These are phyloP conservation scores for Apeira syringaria DNA, from an alignment of 2,888 invertebrate genomes.

Conservation along the genomic window DNA sequence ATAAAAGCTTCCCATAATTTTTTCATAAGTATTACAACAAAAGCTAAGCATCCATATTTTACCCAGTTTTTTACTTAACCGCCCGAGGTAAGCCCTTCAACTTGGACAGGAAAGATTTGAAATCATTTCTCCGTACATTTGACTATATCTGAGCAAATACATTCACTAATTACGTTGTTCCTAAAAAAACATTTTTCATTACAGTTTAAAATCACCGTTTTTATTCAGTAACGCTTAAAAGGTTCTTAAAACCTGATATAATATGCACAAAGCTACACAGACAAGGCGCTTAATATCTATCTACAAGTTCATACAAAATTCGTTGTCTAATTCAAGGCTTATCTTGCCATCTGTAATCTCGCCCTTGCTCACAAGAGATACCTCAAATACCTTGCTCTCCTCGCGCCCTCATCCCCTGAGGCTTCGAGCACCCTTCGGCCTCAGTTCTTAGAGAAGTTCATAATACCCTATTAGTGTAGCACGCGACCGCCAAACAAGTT, in stretches of 20 bases:
- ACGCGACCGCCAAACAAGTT: constrained; percentile 60
- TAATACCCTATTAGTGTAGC: constrained; percentile 78
- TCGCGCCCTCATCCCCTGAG: constrained; percentile 32
- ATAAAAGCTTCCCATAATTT: too few relatives aligned
- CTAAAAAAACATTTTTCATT: background rate
- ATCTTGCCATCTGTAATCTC: constrained; percentile 82
- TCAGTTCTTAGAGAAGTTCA: constrained; percentile 73
- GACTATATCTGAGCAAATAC: too few relatives aligned
- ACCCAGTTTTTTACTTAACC: too few relatives aligned
- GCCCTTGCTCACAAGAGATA: constrained; percentile 62
- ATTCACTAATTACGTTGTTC: background rate
- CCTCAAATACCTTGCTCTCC: constrained; percentile 59
- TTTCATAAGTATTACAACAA: too few relatives aligned
- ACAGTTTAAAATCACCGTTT: background rate
- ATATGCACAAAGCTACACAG: constrained; percentile 71
- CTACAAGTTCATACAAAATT: constrained; percentile 79
- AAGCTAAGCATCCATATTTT: too few relatives aligned
- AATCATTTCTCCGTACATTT: too few relatives aligned
- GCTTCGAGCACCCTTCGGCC: constrained; percentile 52
- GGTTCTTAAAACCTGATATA: constrained; percentile 58
- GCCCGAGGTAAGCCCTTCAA: too few relatives aligned
- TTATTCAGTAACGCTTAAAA: constrained; percentile 2
- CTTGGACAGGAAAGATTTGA: too few relatives aligned
- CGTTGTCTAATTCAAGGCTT: constrained; percentile 80
- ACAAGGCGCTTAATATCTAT: constrained; percentile 68